These are phyloP conservation scores for Drosophila anceps DNA, from an alignment of 2,888 invertebrate species.

Conservation along the genomic window DNA sequence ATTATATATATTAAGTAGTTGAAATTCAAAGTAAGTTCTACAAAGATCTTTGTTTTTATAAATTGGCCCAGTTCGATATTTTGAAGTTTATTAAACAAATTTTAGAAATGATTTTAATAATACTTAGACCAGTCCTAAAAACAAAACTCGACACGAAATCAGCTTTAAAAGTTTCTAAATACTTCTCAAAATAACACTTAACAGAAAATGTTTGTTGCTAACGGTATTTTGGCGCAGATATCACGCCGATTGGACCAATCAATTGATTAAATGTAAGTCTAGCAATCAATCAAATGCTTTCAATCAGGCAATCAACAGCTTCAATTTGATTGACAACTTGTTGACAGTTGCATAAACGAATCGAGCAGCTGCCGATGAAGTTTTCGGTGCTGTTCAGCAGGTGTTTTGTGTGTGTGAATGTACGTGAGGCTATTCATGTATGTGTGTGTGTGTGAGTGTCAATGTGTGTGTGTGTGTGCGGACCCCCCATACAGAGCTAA, in stretches of 20 bases:
- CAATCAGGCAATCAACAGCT: constrained; percentile 54
- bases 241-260: constrained; percentile 3
- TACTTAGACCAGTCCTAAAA: background rate
- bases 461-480: background rate
- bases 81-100: background rate
- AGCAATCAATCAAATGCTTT: constrained; percentile 50
- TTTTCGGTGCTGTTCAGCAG: background rate
- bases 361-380: constrained; percentile 19
- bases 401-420: background rate
- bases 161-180: background rate
- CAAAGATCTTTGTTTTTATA: background rate
- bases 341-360: constrained; percentile 54
- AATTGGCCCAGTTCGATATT: background rate
- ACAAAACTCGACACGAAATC: background rate
- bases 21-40: background rate
- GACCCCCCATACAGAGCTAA: constrained; percentile 48
- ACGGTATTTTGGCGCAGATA: constrained; percentile 2
- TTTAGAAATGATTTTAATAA: background rate
- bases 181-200: background rate
- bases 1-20: too few relatives aligned
- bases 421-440: too few relatives aligned
- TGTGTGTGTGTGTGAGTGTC: background rate
- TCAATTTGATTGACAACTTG: constrained; percentile 56
- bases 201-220: background rate
- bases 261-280: constrained; percentile 29